Evolutionary conservation across 2,113 vertebrate genomes (phyloP).

Genomic region (Prinia subflava): DNA sequence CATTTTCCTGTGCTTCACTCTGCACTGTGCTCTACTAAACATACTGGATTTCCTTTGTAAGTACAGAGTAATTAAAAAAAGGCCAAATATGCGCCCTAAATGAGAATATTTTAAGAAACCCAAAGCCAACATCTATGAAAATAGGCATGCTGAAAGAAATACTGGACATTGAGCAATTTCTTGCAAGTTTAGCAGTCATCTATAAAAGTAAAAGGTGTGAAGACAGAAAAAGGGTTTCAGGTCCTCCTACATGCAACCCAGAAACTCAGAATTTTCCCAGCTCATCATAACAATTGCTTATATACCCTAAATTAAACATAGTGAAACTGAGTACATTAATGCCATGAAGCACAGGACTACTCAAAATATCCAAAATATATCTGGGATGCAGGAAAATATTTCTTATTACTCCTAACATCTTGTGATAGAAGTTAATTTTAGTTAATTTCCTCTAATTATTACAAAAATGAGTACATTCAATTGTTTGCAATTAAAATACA

Average conservation of each 20-base stretch:
- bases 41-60: neutral
- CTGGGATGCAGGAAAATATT: neutral
- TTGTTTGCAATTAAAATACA: neutral
- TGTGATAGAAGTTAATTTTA: neutral
- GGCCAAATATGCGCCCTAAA: neutral
- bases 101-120: neutral
- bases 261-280: neutral
- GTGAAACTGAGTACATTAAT: neutral
- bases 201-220: neutral
- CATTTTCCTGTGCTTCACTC: neutral
- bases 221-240: neutral
- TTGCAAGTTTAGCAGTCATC: neutral
- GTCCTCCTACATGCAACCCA: neutral
- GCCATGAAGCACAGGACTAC: neutral
- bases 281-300: neutral
- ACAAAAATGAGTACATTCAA: neutral
- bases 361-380: neutral
- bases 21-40: neutral
- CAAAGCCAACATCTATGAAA: rapidly evolving
- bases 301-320: neutral
- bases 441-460: neutral
- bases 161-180: neutral
- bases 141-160: neutral
- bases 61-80: neutral
- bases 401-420: neutral